phyloP scores from a whole-genome alignment of 2,888 invertebrate species.

The Caenorhabditis uteleia region DNA sequence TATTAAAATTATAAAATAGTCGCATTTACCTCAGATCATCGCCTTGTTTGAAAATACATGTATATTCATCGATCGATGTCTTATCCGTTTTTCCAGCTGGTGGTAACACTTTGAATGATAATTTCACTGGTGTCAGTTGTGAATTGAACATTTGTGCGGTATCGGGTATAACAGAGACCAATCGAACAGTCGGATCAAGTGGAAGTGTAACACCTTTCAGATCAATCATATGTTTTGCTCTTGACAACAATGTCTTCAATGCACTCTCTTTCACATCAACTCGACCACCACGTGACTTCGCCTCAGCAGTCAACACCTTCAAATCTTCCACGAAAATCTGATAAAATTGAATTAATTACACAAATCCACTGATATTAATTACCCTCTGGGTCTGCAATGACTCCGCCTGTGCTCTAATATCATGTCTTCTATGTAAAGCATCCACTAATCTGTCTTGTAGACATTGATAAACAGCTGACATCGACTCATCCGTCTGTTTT shows the following conservation, averaged over 20 bases:
- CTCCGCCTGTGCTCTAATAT: conserved; percentile 16
- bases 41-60: conserved; percentile 95
- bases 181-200: conserved; percentile 81
- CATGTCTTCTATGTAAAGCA: conserved; percentile 14
- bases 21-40: conserved; percentile 79
- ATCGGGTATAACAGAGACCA: conserved; percentile 86
- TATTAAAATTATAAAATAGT: neutral
- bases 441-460: conserved; percentile 32
- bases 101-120: conserved; percentile 77
- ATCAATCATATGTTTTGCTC: conserved; percentile 66
- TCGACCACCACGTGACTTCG: conserved; percentile 27
- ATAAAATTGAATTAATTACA: neutral
- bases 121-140: conserved; percentile 89
- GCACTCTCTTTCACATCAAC: conserved; percentile 32
- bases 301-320: conserved; percentile 33
- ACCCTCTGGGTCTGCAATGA: conserved; percentile 14
- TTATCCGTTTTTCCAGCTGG: conserved; percentile 74
- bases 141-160: conserved; percentile 94
- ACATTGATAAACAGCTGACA: conserved; percentile 32
- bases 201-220: conserved; percentile 93
- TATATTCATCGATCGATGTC: conserved; percentile 77
- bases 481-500: conserved; percentile 19
- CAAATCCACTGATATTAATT: too few relatives aligned
- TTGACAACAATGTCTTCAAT: conserved; percentile 38
- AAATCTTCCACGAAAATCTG: conserved; percentile 55